Conservation (phyloP, 2,797 vertebrate genomes). For the Serranus cabrilla region DNA sequence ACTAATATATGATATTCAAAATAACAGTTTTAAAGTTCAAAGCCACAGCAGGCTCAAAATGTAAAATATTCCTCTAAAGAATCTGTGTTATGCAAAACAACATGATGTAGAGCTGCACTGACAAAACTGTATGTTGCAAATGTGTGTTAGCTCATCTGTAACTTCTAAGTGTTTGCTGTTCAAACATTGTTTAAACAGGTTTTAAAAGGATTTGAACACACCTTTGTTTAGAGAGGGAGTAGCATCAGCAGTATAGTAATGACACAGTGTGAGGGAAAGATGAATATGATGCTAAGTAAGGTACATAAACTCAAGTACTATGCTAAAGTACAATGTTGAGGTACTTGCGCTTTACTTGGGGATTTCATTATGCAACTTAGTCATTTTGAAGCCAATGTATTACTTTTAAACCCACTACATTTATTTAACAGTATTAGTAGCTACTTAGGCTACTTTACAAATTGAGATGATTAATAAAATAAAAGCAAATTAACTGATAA, state of each 20-base stretch:
- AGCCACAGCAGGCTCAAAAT: neutral
- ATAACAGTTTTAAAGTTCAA: neutral
- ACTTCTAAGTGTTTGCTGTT: constrained; percentile 59
- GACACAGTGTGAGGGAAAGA: too few relatives aligned
- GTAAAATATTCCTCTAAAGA: neutral
- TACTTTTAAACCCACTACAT: too few relatives aligned
- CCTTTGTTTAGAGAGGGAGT: constrained; percentile 65
- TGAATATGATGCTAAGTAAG: neutral
- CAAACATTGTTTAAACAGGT: constrained; percentile 48
- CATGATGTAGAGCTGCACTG: neutral
- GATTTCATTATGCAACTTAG: too few relatives aligned
- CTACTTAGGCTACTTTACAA: too few relatives aligned
- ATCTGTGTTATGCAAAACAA: neutral
- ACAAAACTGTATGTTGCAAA: neutral
- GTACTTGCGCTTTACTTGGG: too few relatives aligned
- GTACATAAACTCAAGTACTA: too few relatives aligned
- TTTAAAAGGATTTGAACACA: constrained; percentile 39
- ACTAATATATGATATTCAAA: neutral
- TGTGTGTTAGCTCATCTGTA: constrained; percentile 35
- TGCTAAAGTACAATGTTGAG: too few relatives aligned
- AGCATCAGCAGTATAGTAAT: neutral
- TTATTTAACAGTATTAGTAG: too few relatives aligned
- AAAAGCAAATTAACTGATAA: too few relatives aligned
- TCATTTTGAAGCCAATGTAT: too few relatives aligned
- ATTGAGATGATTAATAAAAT: too few relatives aligned